Conservation (phyloP, 2,797 vertebrate species). For the Okamejei kenojei region DNA sequence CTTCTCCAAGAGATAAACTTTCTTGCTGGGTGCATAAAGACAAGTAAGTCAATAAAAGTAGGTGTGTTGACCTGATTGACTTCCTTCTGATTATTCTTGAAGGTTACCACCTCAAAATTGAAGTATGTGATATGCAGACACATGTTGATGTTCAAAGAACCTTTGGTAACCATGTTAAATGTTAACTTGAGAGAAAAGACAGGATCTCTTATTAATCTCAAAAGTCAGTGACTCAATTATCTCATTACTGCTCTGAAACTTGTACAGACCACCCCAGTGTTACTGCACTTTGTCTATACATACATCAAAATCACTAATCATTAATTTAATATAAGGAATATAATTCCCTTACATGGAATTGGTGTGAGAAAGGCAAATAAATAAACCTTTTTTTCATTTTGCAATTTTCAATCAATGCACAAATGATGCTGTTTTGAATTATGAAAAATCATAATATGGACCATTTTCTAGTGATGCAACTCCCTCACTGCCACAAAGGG, state of each 20-base stretch:
- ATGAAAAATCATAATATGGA: no score
- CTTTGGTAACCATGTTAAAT: background rate
- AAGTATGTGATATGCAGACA: background rate
- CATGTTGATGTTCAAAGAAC: no score
- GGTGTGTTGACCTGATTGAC: background rate
- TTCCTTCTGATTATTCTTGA: background rate
- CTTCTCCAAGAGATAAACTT: constrained; percentile 85
- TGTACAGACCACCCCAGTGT: background rate
- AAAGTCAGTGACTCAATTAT: background rate
- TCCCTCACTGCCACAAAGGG: no score
- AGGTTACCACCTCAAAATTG: background rate
- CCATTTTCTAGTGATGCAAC: no score
- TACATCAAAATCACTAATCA: no score
- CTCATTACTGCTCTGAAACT: background rate
- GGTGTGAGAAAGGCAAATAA: no score
- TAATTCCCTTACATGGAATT: no score
- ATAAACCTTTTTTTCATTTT: no score
- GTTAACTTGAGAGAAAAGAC: background rate
- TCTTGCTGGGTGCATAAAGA: constrained; percentile 85
- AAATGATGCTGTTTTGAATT: no score
- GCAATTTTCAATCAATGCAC: no score
- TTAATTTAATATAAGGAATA: no score
- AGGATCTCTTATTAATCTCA: background rate
- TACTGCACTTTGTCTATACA: no score
- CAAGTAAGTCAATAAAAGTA: constrained; percentile 51